Evolutionary conservation across 92 coral and sea anemone species (phyloP).

Genomic region (Phenganax marumi): DNA sequence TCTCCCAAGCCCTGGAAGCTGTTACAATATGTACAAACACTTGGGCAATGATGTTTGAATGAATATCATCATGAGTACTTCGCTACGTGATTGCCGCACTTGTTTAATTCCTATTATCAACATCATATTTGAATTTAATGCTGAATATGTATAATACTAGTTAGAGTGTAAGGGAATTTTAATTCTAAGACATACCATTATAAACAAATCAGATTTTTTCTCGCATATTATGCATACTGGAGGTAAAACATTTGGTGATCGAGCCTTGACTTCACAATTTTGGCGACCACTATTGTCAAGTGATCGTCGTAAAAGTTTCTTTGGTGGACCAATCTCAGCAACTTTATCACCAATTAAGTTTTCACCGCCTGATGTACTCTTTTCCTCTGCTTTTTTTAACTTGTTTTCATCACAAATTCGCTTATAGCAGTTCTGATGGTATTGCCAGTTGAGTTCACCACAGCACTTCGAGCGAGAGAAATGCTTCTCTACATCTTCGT

Average conservation of each 20-base stretch:
- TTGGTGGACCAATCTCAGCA: neutral
- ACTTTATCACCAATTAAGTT: neutral
- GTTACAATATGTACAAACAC: too few species aligned
- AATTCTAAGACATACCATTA: neutral
- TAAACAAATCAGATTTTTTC: neutral
- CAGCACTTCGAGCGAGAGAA: neutral
- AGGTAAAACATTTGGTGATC: neutral
- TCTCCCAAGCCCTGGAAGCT: too few species aligned
- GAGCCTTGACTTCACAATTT: neutral
- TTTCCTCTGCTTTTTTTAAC: neutral
- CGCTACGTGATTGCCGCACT: too few species aligned
- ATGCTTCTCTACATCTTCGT: neutral
- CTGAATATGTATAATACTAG: too few species aligned
- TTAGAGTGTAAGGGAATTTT: too few species aligned
- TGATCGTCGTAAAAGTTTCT: neutral
- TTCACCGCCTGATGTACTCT: neutral
- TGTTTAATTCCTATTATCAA: too few species aligned
- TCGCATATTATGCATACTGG: constrained; percentile 6
- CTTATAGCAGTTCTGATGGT: neutral
- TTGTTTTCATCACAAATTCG: neutral
- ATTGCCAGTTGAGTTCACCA: neutral
- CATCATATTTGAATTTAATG: too few species aligned
- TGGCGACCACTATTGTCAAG: neutral
- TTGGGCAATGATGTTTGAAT: too few species aligned
- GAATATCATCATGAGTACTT: too few species aligned